Conservation (phyloP, 2,797 vertebrate genomes). For the Cottoperca gobio region DNA sequence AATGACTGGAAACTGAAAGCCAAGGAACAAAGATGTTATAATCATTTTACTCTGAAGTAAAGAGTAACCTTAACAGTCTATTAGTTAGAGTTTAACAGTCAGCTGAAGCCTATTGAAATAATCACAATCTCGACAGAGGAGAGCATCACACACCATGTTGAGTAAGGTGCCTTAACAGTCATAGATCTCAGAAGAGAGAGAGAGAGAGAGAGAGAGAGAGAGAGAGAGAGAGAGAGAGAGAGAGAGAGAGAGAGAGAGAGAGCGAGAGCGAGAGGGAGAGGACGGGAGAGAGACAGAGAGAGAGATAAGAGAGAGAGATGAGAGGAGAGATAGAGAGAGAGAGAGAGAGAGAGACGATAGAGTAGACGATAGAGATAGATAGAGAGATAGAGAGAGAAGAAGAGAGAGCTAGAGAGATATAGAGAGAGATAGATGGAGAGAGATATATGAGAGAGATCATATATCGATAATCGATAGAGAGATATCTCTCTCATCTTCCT, state of each 20-base stretch:
- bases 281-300: no score
- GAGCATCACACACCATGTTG: slow-evolving; percentile 51
- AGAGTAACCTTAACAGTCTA: slow-evolving; percentile 82
- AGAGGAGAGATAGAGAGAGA: no score
- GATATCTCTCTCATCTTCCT: no score
- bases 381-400: no score
- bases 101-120: slow-evolving; percentile 70
- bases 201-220: slow-evolving; percentile 67
- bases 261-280: no score
- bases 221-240: slow-evolving; percentile 67
- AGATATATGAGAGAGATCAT: no score
- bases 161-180: slow-evolving; percentile 85
- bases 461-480: no score
- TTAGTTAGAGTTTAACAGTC: slow-evolving; percentile 83
- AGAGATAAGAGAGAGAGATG: no score
- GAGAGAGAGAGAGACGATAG: no score
- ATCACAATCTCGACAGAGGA: slow-evolving; percentile 66
- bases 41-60: slow-evolving; percentile 42
- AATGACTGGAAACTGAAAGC: slow-evolving; percentile 44
- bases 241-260: slow-evolving; percentile 67
- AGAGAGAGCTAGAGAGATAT: no score
- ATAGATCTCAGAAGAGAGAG: slow-evolving; percentile 73
- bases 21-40: slow-evolving; percentile 41
- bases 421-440: no score
- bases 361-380: no score